These are phyloP conservation scores for Apeltes quadracus DNA, from an alignment of 2,113 vertebrate genomes.

Conservation along the genomic window DNA sequence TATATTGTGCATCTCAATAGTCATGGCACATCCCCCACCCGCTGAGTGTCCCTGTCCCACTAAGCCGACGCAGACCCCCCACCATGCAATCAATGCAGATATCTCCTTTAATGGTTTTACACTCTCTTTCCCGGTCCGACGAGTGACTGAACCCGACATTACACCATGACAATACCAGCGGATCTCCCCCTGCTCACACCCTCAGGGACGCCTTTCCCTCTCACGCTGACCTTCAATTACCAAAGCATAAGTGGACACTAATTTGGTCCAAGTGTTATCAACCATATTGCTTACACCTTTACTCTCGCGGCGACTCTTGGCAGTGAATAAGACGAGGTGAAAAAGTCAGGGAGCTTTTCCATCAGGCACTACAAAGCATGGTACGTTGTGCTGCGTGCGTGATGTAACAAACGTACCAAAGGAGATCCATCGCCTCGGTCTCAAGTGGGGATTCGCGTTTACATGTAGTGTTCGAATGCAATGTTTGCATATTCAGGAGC, in stretches of 20 bases:
- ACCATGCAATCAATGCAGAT: constrained; percentile 24
- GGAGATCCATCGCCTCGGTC: constrained; percentile 18
- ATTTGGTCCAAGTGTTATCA: constrained; percentile 14
- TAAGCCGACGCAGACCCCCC: constrained; percentile 4
- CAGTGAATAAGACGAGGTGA: constrained; percentile 28
- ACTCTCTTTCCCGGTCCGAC: background rate
- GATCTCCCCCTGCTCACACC: background rate
- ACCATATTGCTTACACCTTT: constrained; percentile 20
- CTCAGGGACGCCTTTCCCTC: constrained; percentile 2
- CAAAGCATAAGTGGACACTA: constrained; percentile 12
- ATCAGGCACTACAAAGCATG: constrained; percentile 5
- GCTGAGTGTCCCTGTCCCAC: constrained; percentile 31
- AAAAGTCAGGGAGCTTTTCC: constrained; percentile 20
- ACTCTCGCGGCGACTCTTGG: constrained; percentile 5
- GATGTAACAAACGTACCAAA: constrained; percentile 10
- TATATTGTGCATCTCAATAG: constrained; percentile 9
- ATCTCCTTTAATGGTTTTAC: constrained; percentile 10
- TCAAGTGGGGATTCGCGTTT: constrained; percentile 3
- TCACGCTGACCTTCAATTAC: constrained; percentile 20
- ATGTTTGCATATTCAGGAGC: constrained; percentile 16
- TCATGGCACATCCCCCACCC: constrained; percentile 11
- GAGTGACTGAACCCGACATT: constrained; percentile 19
- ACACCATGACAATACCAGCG: constrained; percentile 16
- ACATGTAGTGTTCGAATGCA: constrained; percentile 1
- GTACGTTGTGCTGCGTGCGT: constrained; percentile 10